A percentile compares a stretch with the other conserved stretches of the same genome.
phyloP scores from a whole-genome alignment of 2,797 vertebrate genomes.

The Rhinogobio ventralis region DNA sequence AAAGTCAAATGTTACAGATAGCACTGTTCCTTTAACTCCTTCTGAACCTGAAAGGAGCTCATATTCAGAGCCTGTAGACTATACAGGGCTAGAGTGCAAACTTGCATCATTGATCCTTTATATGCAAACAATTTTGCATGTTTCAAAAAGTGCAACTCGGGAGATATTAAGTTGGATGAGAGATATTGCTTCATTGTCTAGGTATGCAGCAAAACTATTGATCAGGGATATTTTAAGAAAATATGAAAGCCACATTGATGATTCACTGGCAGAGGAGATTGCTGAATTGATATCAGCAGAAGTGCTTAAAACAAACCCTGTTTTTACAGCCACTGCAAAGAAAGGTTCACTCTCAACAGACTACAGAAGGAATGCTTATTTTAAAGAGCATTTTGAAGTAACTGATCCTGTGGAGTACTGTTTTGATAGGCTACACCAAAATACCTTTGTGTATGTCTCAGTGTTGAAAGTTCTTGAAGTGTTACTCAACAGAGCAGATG shows the following conservation, averaged over 20 bases:
- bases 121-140: conserved; percentile 44
- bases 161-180: conserved; percentile 1
- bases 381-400: conserved; percentile 48
- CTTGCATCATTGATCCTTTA: conserved; percentile 42
- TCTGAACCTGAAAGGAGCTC: not conserved
- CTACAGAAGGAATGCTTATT: conserved; percentile 21
- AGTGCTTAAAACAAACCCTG: not conserved
- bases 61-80: conserved; percentile 30
- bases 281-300: not conserved
- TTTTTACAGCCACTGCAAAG: conserved; percentile 10
- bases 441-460: conserved; percentile 48
- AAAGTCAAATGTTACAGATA: not conserved
- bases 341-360: conserved; percentile 36
- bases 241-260: conserved; percentile 3
- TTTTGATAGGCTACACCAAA: conserved; percentile 17
- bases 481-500: conserved; percentile 36
- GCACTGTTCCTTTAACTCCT: not conserved
- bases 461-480: conserved; percentile 31
- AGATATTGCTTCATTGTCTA: not conserved
- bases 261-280: conserved; percentile 4
- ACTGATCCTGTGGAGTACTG: conserved; percentile 45
- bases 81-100: conserved; percentile 7
- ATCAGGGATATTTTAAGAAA: not conserved
- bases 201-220: not conserved
- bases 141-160: conserved; percentile 11